Evolutionary conservation across 2,888 invertebrate species (phyloP), one percentile per base, ranked within the genome.

Genomic region (Tetragnatha montana): DNA sequence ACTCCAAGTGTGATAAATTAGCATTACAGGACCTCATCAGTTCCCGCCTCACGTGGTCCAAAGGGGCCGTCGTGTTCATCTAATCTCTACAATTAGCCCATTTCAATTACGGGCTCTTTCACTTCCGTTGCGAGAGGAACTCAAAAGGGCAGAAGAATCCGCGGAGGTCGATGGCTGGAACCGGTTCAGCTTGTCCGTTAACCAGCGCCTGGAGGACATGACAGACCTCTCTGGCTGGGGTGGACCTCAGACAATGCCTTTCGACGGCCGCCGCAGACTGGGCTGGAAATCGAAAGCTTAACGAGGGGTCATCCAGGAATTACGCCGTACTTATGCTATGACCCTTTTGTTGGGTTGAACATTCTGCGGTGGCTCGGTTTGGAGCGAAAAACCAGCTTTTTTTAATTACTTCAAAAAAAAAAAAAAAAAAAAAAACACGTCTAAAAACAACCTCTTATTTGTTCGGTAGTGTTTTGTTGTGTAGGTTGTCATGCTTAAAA

Each of bases 151-250:
- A 76, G 35, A 78, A 21, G 49, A 69, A 75, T 69, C 75, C 68
- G 49, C 69, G 69, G 75, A 84, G 83, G 83, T 84, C 83, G 75
- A 69, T 84, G 83, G 83, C 83, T 68, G 83, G 83, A 84, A 84
- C 83, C 83, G 83, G 83, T 84, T 69, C 83, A 76, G 68, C 83
- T 75, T 84, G 83, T 22, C 83, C 83, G 83, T 84, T 84, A 84
- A 84, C 76, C 83, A 84, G 76, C 75, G 47, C 83, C 83, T 84
- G 47, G 83, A 73, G 83, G 83, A 83, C 83, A 83, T 68, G 68
- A 84, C 69, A 70, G 83, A 75, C 35, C 35, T 35, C 35, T 35
- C 35, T 35, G 35, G 35, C 35, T 35, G 35, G 35, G 35, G 35
- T 35, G 35, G 35, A 35, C 35, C 4, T 35, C 35, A 35, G 83